Evolutionary conservation across 2,113 vertebrate genomes (phyloP).

Genomic region (Myrmecobius fasciatus): DNA sequence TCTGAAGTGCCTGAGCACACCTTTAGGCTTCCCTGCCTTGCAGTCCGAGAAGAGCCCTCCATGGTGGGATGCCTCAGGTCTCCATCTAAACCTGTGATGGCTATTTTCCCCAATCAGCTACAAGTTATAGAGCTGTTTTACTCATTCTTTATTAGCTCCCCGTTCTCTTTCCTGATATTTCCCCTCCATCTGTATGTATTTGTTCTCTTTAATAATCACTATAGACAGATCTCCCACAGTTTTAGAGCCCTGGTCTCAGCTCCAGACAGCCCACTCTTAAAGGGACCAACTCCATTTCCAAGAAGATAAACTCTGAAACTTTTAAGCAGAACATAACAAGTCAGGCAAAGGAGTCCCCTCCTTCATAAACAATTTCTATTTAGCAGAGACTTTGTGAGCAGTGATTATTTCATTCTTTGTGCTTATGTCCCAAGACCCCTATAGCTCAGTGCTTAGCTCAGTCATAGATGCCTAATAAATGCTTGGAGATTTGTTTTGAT

Average conservation of each 20-base stretch:
- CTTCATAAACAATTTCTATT: background rate
- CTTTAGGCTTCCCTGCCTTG: background rate
- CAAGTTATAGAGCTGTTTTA: background rate
- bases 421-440: background rate
- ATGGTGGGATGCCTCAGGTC: background rate
- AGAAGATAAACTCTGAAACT: background rate
- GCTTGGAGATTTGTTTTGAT: background rate
- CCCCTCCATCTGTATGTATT: background rate
- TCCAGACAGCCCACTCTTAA: background rate
- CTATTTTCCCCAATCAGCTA: background rate
- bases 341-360: background rate
- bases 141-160: background rate
- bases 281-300: background rate
- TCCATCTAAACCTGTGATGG: background rate
- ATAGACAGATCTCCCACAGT: background rate
- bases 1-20: background rate
- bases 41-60: background rate
- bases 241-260: background rate
- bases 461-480: background rate
- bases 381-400: background rate
- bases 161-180: background rate
- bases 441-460: no score
- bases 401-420: background rate
- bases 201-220: background rate
- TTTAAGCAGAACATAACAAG: background rate